Evolutionary conservation across 2,888 invertebrate species (phyloP).

Genomic region (Rotaria macrura): DNA sequence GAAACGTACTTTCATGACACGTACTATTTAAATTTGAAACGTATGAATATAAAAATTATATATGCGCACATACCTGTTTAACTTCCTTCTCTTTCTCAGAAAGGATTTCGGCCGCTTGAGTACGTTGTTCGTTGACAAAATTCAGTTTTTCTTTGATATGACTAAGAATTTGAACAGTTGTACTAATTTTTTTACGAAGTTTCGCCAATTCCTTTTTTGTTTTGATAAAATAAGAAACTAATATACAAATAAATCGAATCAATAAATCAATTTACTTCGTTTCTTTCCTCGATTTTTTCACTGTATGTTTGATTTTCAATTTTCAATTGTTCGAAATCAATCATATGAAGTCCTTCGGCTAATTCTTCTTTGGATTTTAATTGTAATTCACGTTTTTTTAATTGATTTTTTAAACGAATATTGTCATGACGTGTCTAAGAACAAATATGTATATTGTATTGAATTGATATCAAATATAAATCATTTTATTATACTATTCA

Average conservation of each 20-base stretch:
- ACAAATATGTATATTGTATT: not conserved
- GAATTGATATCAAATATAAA: no score
- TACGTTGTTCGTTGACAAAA: conserved; percentile 48
- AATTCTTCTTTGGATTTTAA: conserved; percentile 53
- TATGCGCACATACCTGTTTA: not conserved
- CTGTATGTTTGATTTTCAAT: conserved; percentile 55
- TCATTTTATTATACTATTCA: no score
- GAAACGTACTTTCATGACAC: not conserved
- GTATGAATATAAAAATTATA: not conserved
- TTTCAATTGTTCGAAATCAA: conserved; percentile 56
- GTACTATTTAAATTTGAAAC: not conserved
- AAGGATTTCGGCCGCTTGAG: conserved; percentile 38
- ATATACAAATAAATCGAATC: not conserved
- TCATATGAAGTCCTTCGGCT: conserved; percentile 53
- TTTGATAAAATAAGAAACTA: not conserved
- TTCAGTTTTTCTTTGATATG: conserved; percentile 55
- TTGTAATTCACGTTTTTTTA: conserved; percentile 47
- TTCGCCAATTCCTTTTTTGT: conserved; percentile 49
- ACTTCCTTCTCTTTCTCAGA: conserved; percentile 33
- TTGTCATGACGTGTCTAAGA: conserved; percentile 25
- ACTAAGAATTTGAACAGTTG: conserved; percentile 53
- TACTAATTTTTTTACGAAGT: conserved; percentile 52
- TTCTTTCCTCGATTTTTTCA: conserved; percentile 56
- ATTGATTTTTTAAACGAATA: conserved; percentile 49
- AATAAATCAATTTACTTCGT: conserved; percentile 45